A percentile compares a stretch with the other conserved stretches of the same genome.
Evolutionary conservation across 2,888 invertebrate species (phyloP).

Genomic region (Acanthosepion pharaonis): DNA sequence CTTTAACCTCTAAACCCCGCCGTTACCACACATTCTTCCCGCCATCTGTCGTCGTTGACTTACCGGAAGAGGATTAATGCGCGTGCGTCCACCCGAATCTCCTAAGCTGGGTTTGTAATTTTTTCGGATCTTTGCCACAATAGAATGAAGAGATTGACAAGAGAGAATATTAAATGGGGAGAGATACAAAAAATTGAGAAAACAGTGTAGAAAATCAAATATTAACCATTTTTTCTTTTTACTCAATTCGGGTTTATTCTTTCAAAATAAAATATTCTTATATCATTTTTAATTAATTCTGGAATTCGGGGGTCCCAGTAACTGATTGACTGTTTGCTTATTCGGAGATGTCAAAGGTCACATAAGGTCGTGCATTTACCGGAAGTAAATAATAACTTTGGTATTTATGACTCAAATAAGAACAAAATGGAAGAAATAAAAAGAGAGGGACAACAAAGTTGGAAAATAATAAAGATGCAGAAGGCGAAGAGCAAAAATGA

Average conservation of each 20-base stretch:
- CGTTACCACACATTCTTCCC: neutral
- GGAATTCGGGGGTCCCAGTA: neutral
- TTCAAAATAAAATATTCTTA: neutral
- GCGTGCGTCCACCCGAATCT: neutral
- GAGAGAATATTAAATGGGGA: neutral
- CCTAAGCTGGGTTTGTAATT: neutral
- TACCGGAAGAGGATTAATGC: neutral
- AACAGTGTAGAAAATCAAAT: neutral
- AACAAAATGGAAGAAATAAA: neutral
- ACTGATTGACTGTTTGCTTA: neutral
- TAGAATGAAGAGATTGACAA: conserved; percentile 1
- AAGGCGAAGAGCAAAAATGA: neutral
- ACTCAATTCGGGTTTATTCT: neutral
- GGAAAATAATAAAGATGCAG: neutral
- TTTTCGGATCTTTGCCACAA: neutral
- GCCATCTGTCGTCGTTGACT: conserved; percentile 20
- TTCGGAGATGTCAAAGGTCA: neutral
- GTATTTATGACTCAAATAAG: neutral
- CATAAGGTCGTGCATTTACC: neutral
- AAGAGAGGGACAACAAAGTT: neutral
- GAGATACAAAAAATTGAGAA: neutral
- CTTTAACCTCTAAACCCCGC: neutral
- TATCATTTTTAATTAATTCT: neutral
- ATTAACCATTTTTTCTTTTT: neutral
- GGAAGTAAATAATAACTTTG: neutral